phyloP scores from a whole-genome alignment of 2,113 vertebrate species.

The Scomber scombrus region DNA sequence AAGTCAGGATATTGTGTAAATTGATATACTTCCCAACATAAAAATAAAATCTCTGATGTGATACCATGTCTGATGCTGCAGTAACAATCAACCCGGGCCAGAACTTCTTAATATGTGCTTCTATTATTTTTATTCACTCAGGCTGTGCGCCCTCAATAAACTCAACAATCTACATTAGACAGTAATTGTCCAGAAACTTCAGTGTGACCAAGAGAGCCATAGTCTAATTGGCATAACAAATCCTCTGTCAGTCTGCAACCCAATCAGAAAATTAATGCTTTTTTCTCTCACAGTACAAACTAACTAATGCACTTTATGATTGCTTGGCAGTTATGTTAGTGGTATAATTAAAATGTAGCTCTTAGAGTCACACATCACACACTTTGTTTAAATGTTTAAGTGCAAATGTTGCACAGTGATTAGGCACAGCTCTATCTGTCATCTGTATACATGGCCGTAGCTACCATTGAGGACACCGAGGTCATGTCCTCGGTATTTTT shows the following conservation, averaged over 20 bases:
- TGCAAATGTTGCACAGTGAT: no score
- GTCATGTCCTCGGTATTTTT: no score
- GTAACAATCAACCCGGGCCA: not conserved
- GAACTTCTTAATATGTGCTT: not conserved
- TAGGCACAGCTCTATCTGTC: no score
- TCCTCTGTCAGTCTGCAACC: slow-evolving; percentile 28
- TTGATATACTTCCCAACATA: not conserved
- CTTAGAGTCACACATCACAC: not conserved
- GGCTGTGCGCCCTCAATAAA: slow-evolving; percentile 20
- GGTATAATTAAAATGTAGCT: not conserved
- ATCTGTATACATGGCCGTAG: no score
- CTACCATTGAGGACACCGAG: no score
- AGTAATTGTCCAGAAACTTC: slow-evolving; percentile 41
- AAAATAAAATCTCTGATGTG: not conserved
- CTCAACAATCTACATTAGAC: slow-evolving; percentile 17
- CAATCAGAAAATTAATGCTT: slow-evolving; percentile 21
- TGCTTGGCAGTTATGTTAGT: not conserved
- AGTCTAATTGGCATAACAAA: slow-evolving; percentile 55
- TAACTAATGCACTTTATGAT: slow-evolving; percentile 16
- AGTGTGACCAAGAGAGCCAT: slow-evolving; percentile 14
- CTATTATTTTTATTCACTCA: slow-evolving; percentile 13
- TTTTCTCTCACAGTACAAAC: slow-evolving; percentile 24
- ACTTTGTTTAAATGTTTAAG: not conserved
- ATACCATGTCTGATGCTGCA: not conserved
- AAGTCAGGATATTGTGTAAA: not conserved